Conservation (phyloP, 2,888 invertebrate genomes). For the Hypomecis atomaria region DNA sequence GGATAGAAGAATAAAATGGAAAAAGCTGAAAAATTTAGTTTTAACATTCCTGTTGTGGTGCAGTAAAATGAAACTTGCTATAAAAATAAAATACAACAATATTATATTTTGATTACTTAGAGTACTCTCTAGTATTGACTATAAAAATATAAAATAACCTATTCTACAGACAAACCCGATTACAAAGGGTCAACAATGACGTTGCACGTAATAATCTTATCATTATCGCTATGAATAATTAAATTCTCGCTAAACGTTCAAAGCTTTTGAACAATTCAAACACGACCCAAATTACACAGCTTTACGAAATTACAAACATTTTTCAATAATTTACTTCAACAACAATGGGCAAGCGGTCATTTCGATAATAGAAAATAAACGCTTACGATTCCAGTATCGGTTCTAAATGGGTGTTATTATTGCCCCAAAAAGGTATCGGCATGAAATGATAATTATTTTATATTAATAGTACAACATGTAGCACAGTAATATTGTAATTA, state of each 20-base stretch:
- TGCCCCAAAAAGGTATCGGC: slow-evolving; percentile 19
- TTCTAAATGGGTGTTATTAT: slow-evolving; percentile 35
- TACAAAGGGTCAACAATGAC: slow-evolving; percentile 1
- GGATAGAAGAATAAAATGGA: too few species aligned
- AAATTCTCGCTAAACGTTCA: slow-evolving; percentile 12
- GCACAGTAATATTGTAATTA: background rate
- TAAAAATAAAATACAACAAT: too few species aligned
- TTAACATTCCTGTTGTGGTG: too few species aligned
- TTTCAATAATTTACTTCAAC: slow-evolving; percentile 18
- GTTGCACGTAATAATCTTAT: background rate
- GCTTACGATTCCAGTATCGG: slow-evolving; percentile 32
- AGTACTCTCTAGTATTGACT: too few species aligned
- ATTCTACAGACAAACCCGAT: background rate
- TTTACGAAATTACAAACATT: slow-evolving; percentile 18
- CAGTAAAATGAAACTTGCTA: too few species aligned
- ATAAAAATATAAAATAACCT: background rate
- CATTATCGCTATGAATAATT: slow-evolving; percentile 10
- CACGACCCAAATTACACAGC: slow-evolving; percentile 16
- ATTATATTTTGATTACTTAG: too few species aligned
- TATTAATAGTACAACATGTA: background rate
- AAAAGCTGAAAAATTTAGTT: too few species aligned
- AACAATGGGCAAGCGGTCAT: slow-evolving; percentile 22
- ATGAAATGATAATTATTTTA: background rate
- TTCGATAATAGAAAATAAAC: slow-evolving; percentile 40
- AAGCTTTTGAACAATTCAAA: slow-evolving; percentile 21